A percentile compares a stretch with the other conserved stretches of the same genome.
Evolutionary conservation across 2,888 invertebrate species (phyloP).

Genomic region (Eumacrocentrus americanus): DNA sequence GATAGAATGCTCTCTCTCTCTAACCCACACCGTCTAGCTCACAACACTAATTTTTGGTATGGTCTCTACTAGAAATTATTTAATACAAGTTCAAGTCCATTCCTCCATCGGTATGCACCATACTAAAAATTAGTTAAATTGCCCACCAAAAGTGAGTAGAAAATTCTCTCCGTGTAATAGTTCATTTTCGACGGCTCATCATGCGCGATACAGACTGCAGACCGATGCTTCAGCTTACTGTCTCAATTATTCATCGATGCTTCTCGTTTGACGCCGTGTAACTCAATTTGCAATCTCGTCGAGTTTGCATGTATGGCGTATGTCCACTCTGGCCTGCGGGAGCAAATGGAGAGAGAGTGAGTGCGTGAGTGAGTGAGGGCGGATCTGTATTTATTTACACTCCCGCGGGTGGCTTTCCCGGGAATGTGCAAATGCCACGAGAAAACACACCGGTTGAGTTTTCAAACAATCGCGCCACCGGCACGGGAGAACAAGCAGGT

Average conservation of each 20-base stretch:
- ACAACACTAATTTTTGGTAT: too few relatives aligned
- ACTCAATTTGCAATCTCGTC: slow-evolving; percentile 18
- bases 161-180: too few relatives aligned
- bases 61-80: too few relatives aligned
- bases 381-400: slow-evolving; percentile 6
- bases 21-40: too few relatives aligned
- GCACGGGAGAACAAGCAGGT: slow-evolving; percentile 23
- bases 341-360: not conserved
- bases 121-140: too few relatives aligned
- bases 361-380: not conserved
- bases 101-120: too few relatives aligned
- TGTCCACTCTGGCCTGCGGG: slow-evolving; percentile 1
- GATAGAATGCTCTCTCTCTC: too few relatives aligned
- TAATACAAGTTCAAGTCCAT: too few relatives aligned
- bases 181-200: too few relatives aligned
- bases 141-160: too few relatives aligned
- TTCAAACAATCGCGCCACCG: slow-evolving; percentile 37
- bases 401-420: not conserved
- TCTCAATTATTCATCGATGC: slow-evolving; percentile 25
- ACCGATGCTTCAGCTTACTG: too few relatives aligned
- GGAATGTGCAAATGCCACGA: slow-evolving; percentile 6
- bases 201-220: too few relatives aligned
- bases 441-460: slow-evolving; percentile 34
- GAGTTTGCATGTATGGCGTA: slow-evolving; percentile 8
- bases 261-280: slow-evolving; percentile 23